Base-by-base conservation (phyloP, 2,113 vertebrate genomes). In the Bubo blakistoni region DNA sequence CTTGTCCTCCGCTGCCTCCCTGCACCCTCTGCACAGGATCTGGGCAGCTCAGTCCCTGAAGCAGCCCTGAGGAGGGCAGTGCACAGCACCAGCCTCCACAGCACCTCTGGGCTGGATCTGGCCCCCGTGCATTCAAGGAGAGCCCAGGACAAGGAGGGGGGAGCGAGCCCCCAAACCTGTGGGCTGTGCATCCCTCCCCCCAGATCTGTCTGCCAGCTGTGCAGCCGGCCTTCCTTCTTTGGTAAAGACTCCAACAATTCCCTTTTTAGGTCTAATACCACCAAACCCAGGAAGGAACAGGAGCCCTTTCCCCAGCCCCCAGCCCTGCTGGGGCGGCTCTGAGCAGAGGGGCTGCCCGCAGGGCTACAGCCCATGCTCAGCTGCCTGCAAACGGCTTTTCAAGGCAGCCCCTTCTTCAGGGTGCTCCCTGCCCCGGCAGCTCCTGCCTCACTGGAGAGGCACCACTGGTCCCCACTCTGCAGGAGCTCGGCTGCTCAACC, bases 161-260 rank as follows among this genome's bases (percentile, higher is more conserved):
- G 27, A 85, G 30, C 1, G 13, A 93, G 55, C 78, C 79, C 88
- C 92, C 36, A 73, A 58, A 94, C 87, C 80, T 49, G 40, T 22
- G 86, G 58, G 92, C 88, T 81, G 82, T 67, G 26, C 25, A 34
- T 79, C 72, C 36, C 66, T 61, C 62, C 79, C n/a, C 46, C n/a
- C 4, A 2, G 44, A 87, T 51, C 47, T 84, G 54, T 80, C 52
- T 84, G 55, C 76, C 9, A 7, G 77, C 81, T 17, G 77, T 0
- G 0, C 73, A 74, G 80, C 55, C 3, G 0, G 11, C 82, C 40
- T 96, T 93, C 97, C 97, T 95, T 97, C 93, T 97, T 97, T 96
- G 96, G 97, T 97, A 95, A 97, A 96, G 83, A 81, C n/a, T 91
- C 69, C 81, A 93, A 85, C 94, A 88, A 95, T 97, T 96, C 90